Base-by-base conservation (phyloP, 2,113 vertebrate genomes). In the Australoheros scitulus region DNA sequence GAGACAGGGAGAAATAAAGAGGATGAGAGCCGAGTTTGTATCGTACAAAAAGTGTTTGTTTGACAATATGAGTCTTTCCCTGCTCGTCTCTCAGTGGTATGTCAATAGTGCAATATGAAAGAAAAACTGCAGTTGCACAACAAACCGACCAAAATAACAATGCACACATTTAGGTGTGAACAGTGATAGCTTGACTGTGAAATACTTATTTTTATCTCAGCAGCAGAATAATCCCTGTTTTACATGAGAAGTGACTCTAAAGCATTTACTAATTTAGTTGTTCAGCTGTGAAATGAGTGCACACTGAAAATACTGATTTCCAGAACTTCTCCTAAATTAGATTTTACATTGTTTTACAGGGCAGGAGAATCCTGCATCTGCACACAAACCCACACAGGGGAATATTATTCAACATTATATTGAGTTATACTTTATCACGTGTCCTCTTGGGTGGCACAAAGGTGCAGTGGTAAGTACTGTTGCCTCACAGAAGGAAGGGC, bases 151-250 rank as follows among this genome's bases (percentile, higher is more conserved):
- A 60, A 84, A 63, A 84, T 63, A 86, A 58, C 29, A 60, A 26
- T 5, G 38, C 2, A 24, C 74, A 61, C 9, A 47, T 64, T 32
- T 17, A 59, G 41, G 38, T 72, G 26, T 61, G 32, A 61, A 17
- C 1, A 3, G 8, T 41, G 11, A 32, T n/a, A 29, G 34, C 50
- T 57, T 29, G 34, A 36, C 57, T 72, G 52, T 38, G 79, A 82
- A 61, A 65, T 88, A 22, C 79, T 72, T 77, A 76, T 87, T 87
- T 85, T 41, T 8, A 79, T 80, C 34, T 4, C 2, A 5, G 72
- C 14, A 26, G 38, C 15, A 57, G 7, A 41, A 11, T 72, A 32
- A 80, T 80, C 50, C 34, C n/a, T 56, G 34, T 72, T 84, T 77
- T 41, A 78, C 10, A n/a, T 26, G 29, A 75, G 34, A 24, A 63